These are phyloP conservation scores for Cairina moschata DNA, from an alignment of 2,113 vertebrate species.

Conservation along the genomic window DNA sequence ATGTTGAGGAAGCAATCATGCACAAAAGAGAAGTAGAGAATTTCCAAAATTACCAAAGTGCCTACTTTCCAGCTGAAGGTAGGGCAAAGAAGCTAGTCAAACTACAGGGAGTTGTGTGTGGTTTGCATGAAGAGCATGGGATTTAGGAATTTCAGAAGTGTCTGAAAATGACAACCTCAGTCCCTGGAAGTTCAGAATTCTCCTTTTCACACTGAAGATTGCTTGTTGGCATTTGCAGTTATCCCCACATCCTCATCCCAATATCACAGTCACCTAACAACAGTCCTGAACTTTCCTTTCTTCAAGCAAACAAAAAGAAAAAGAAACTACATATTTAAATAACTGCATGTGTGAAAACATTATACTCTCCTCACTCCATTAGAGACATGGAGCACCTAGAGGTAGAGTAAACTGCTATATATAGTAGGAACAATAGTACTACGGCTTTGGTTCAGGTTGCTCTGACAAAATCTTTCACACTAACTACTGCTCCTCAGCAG, in stretches of 20 bases:
- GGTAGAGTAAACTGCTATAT: neutral
- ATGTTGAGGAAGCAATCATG: neutral
- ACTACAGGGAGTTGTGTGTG: neutral
- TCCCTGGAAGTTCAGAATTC: neutral
- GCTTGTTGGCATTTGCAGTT: neutral
- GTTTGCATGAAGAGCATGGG: neutral
- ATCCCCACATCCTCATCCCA: neutral
- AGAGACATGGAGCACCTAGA: neutral
- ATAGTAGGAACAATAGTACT: neutral
- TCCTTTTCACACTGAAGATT: neutral
- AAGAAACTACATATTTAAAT: neutral
- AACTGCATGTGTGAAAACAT: neutral
- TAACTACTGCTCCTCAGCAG: neutral
- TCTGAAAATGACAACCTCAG: neutral
- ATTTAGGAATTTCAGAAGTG: neutral
- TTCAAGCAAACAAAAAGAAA: neutral
- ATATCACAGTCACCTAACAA: neutral
- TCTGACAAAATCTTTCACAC: neutral
- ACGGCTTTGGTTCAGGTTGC: neutral
- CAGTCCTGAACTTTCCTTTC: neutral
- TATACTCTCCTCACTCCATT: neutral
- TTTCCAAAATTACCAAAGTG: neutral
- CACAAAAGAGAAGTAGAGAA: neutral
- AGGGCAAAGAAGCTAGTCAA: neutral
- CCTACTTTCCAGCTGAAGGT: neutral